These are phyloP conservation scores for Chloropsis hardwickii DNA, from an alignment of 2,113 vertebrate genomes.

Conservation along the genomic window DNA sequence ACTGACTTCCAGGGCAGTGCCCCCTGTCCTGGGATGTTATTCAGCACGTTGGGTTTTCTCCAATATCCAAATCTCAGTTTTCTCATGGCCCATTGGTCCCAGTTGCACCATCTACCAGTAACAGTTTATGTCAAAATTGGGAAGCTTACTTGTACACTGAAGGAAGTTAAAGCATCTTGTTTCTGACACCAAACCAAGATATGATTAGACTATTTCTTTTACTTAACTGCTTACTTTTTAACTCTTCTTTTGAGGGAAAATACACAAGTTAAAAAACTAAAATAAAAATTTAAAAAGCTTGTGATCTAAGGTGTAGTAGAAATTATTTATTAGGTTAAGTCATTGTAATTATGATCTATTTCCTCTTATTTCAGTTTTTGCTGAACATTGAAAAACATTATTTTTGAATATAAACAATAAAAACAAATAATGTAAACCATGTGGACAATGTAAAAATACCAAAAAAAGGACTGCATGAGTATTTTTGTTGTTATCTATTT, in stretches of 20 bases:
- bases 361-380: background rate
- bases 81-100: background rate
- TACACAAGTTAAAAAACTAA: background rate
- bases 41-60: background rate
- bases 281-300: background rate
- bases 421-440: background rate
- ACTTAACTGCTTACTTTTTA: background rate
- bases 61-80: background rate
- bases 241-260: background rate
- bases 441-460: background rate
- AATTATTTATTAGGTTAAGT: background rate
- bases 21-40: background rate
- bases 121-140: background rate
- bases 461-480: background rate
- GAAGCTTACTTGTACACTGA: background rate
- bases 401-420: background rate
- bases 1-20: background rate
- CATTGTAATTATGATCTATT: background rate
- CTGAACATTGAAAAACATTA: background rate
- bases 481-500: background rate
- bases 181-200: background rate
- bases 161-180: background rate
- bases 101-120: background rate
- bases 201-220: background rate
- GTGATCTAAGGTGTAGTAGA: rapidly evolving